These are phyloP conservation scores for Takifugu flavidus DNA, from an alignment of 2,113 vertebrate genomes.

Conservation along the genomic window DNA sequence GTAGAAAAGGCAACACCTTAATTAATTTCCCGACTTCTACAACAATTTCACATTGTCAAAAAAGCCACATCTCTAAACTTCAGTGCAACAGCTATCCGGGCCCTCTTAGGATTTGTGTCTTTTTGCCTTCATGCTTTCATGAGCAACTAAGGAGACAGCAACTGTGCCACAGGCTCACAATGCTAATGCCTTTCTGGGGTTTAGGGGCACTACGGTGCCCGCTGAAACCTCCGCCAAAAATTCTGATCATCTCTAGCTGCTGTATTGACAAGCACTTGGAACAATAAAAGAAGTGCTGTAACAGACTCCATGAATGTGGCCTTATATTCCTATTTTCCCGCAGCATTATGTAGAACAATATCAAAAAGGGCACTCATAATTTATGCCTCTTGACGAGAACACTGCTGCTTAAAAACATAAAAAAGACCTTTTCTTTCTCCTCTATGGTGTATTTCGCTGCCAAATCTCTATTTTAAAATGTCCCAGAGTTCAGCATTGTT, in stretches of 20 bases:
- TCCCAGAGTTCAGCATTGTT: slow-evolving; percentile 3
- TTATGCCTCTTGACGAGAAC: too few species aligned
- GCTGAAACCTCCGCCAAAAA: slow-evolving; percentile 41
- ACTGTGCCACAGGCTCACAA: slow-evolving; percentile 54
- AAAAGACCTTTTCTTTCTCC: background rate
- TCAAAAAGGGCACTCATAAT: too few species aligned
- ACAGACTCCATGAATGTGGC: too few species aligned
- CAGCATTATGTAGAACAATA: too few species aligned
- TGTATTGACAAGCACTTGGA: slow-evolving; percentile 18
- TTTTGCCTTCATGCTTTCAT: slow-evolving; percentile 41
- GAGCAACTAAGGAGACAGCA: slow-evolving; percentile 48
- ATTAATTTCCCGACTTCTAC: background rate
- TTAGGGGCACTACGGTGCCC: slow-evolving; percentile 45
- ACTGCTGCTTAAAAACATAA: too few species aligned
- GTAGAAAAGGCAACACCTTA: background rate
- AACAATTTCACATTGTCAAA: slow-evolving; percentile 18
- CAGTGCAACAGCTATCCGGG: slow-evolving; percentile 29
- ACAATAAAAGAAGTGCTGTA: slow-evolving; percentile 17
- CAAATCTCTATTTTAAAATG: background rate
- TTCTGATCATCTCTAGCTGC: slow-evolving; percentile 52
- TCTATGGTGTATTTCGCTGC: slow-evolving; percentile 4
- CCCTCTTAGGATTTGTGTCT: slow-evolving; percentile 42
- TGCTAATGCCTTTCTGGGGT: slow-evolving; percentile 49
- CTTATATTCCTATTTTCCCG: slow-evolving; percentile 10
- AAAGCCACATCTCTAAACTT: slow-evolving; percentile 18